These are phyloP conservation scores for Frankliniella fusca DNA, from an alignment of 2,888 invertebrate genomes.

Conservation along the genomic window DNA sequence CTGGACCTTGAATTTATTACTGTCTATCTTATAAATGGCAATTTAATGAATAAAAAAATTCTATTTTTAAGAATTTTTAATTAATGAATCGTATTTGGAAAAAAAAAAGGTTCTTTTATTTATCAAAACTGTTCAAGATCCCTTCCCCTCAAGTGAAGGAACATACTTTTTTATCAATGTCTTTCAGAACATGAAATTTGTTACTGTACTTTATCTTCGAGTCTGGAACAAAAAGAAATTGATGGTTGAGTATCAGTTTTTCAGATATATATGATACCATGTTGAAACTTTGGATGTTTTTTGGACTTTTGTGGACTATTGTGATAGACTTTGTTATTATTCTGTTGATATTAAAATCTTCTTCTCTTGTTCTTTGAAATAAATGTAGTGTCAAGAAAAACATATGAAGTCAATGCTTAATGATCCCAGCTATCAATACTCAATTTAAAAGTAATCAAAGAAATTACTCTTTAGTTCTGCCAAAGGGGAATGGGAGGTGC, in stretches of 20 bases:
- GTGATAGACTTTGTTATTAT: constrained; percentile 2
- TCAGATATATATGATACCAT: neutral
- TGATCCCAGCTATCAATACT: too few relatives aligned
- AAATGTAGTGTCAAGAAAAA: neutral
- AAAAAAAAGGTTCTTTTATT: neutral
- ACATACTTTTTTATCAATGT: constrained; percentile 1
- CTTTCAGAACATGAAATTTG: neutral
- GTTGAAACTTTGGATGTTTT: neutral
- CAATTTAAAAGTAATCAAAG: too few relatives aligned
- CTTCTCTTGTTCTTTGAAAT: neutral
- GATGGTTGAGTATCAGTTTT: neutral
- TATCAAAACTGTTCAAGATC: too few relatives aligned
- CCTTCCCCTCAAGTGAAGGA: neutral
- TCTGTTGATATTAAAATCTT: constrained; percentile 12
- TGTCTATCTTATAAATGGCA: neutral
- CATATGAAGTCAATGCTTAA: too few relatives aligned
- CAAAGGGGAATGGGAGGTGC: too few relatives aligned
- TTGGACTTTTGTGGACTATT: neutral
- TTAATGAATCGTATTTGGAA: neutral
- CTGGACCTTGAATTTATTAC: neutral
- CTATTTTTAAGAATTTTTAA: neutral
- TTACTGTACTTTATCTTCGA: too few relatives aligned
- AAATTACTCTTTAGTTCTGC: too few relatives aligned
- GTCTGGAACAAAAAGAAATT: neutral
- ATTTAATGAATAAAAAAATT: neutral